Base-by-base conservation (phyloP, 2,113 vertebrate genomes). In the Nesogale talazaci region DNA sequence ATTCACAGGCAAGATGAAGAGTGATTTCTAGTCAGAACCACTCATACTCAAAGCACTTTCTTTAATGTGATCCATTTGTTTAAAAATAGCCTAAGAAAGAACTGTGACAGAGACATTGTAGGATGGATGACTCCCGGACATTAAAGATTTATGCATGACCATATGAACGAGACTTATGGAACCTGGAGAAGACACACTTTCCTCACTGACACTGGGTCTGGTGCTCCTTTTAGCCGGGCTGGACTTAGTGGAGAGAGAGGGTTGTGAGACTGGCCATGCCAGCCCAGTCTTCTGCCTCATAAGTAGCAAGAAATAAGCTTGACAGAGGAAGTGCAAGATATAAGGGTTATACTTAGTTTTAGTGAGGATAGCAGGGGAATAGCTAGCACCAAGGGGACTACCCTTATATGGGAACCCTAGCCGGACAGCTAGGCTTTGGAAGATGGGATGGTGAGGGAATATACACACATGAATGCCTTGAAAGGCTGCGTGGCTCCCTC, bases 21-120 rank as follows among this genome's bases (percentile, higher is more conserved):
- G 61, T 83, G 27, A 19, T 88, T 20, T 25, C 75, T 90, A 93
- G 70, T 82, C 70, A 82, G 78, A 84, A 61, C 57, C 86, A 14
- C 25, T 78, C 56, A 79, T 0, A n/a, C 25, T 63, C 19, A 65
- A 42, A 69, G 52, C 29, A 38, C 72, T n/a, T 88, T 52, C 46
- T 52, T 52, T 52, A 52, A 52, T 52, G 46, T 82, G 4, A 42
- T 90, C n/a, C n/a, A 16, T 70, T 77, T 52, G 42, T 59, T 72
- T 36, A 29, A 23, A 15, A 46, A 9, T 77, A 52, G 67, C 23
- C 57, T 36, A 34, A 72, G 20, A 72, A 5, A 70, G 7, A 52
- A 20, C 77, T 6, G 2, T 52, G 12, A 57, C 10, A 86, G 31
- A 40, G 20, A 59, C n/a, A 61, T 12, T 20, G 2, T 61, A 56